phyloP scores from a whole-genome alignment of 2,888 invertebrate species.

The Spialia ferax region DNA sequence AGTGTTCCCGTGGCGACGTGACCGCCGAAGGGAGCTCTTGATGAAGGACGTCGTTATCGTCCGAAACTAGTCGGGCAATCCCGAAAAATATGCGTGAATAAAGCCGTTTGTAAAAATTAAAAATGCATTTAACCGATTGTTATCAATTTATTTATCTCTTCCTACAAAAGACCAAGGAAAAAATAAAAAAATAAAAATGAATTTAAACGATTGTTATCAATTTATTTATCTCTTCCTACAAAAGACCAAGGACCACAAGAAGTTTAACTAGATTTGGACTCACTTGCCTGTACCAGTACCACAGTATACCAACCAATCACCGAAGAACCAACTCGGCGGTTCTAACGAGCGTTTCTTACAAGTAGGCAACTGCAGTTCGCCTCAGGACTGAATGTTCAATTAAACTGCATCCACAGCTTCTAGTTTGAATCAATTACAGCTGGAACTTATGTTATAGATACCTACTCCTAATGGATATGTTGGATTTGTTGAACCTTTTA shows the following conservation, averaged over 20 bases:
- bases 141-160: neutral
- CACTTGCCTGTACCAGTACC: neutral
- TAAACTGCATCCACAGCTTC: conserved; percentile 49
- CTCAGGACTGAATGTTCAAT: conserved; percentile 62
- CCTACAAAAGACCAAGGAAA: neutral
- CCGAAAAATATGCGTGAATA: no score
- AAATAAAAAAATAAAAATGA: no score
- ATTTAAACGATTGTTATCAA: no score
- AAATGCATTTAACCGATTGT: no score
- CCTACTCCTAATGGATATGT: neutral
- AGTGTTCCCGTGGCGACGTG: no score
- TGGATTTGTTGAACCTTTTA: neutral
- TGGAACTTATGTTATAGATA: neutral
- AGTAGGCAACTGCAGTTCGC: conserved; percentile 51
- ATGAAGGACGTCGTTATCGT: no score
- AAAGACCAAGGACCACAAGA: neutral
- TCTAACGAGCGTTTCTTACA: conserved; percentile 40
- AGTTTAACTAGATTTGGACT: neutral
- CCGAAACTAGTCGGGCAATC: no score
- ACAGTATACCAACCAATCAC: neutral
- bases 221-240: neutral
- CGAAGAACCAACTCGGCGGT: neutral
- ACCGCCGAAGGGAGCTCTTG: no score
- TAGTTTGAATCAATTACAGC: conserved; percentile 6
- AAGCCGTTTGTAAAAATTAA: no score